Percentiles rank a stretch among this genome's conserved stretches.
Evolutionary conservation across 2,113 vertebrate species (phyloP).

Genomic region (Tricholaema leucomelas): DNA sequence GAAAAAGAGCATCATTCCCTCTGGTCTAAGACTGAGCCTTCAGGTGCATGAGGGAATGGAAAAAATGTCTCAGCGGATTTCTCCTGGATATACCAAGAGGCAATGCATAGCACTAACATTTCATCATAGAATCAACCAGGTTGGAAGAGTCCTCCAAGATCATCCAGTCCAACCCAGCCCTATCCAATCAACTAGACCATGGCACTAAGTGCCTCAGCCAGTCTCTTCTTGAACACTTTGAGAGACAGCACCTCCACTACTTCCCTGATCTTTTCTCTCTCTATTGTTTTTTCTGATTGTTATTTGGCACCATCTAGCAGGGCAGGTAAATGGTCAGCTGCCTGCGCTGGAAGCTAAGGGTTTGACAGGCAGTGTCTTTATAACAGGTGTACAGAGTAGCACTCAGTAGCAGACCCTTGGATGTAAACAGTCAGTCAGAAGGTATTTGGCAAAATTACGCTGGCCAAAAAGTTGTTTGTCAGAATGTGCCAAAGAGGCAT

Average conservation of each 20-base stretch:
- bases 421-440: not conserved
- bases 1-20: not conserved
- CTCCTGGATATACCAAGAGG: not conserved
- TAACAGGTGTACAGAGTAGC: not conserved
- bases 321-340: fast-evolving
- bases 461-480: not conserved
- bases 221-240: too few relatives aligned
- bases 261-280: too few relatives aligned
- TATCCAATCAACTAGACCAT: too few relatives aligned
- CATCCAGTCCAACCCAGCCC: too few relatives aligned
- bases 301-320: not conserved
- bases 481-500: not conserved
- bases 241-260: too few relatives aligned
- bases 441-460: not conserved
- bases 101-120: not conserved
- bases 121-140: too few relatives aligned
- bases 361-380: not conserved
- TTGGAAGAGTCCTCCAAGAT: too few relatives aligned
- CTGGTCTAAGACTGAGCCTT: not conserved
- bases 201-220: too few relatives aligned
- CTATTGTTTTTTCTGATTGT: not conserved
- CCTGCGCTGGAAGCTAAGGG: not conserved
- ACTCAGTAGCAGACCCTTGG: not conserved
- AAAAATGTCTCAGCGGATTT: not conserved
- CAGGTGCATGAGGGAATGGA: not conserved